Evolutionary conservation across 2,888 invertebrate species (phyloP), one percentile per base, ranked within the genome.

Genomic region (Baccha elongata): DNA sequence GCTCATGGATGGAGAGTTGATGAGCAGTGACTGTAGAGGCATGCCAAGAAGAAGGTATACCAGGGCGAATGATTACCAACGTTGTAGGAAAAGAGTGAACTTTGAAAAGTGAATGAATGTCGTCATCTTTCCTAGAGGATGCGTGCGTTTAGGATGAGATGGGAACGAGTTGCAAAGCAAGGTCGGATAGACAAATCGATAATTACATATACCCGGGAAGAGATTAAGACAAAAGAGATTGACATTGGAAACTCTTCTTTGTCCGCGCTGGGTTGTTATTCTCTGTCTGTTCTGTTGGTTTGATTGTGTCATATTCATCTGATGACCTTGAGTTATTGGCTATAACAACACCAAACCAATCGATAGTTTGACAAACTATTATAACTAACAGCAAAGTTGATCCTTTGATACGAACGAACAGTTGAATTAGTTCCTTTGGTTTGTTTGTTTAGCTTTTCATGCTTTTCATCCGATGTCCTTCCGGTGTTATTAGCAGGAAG

Each of bases 301-400:
- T 78, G 35, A 13, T 68, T 79, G 52, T 67, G 52, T 53, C 75
- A 71, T 71, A 71, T 60, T 46, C 69, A 71, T 42, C 35, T 58
- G 42, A 3, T 35, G 80, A 65, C 81, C 81, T 81, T 81, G 71
- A 81, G 71, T 65, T 67, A 75, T 71, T 81, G 71, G 64, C 80
- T 32, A n/a, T n/a, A 69, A 50, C 64, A 58, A n/a, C 13, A 55
- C 37, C 15, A 53, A 58, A 15, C 37, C 15, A 75, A 81, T 81
- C 81, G 53, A 81, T 81, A 81, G 65, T 81, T 75, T 60, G 52
- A 40, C 55, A 69, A 72, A 65, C 40, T 69, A 21, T n/a, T 11
- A 21, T 35, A 13, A 48, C 26, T 17, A 32, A 21, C 8, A 29
- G 42, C 23, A 35, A n/a, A 26, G 48, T 40, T 35, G 2, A 1